These are phyloP conservation scores for Brienomyrus longianalis DNA, from an alignment of 2,113 vertebrate species.

Conservation along the genomic window DNA sequence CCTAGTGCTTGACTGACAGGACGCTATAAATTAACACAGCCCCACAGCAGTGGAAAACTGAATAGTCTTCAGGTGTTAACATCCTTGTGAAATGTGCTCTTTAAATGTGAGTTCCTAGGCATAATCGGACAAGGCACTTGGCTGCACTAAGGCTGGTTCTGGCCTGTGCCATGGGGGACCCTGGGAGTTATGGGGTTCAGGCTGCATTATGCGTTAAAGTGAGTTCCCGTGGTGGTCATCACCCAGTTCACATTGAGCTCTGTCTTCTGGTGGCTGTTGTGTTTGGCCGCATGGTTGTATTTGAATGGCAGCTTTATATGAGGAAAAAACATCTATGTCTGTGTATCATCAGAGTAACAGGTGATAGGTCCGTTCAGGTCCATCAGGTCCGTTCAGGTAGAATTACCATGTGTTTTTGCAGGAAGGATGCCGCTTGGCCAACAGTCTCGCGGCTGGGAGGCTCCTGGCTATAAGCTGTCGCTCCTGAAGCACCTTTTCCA, in stretches of 20 bases:
- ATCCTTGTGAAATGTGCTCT: constrained; percentile 31
- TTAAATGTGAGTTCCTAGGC: constrained; percentile 30
- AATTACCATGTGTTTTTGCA: background rate
- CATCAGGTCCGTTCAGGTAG: background rate
- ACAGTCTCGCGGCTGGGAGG: background rate
- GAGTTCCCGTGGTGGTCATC: constrained; percentile 31
- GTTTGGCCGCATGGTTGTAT: constrained; percentile 38
- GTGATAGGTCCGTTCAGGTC: background rate
- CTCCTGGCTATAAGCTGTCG: background rate
- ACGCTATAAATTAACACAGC: constrained; percentile 34
- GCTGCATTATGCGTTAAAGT: constrained; percentile 41
- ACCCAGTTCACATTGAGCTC: constrained; percentile 36
- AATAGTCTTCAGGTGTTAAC: constrained; percentile 37
- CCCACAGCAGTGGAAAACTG: constrained; percentile 30
- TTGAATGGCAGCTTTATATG: constrained; percentile 38
- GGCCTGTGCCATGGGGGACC: constrained; percentile 28
- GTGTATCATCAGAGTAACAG: constrained; percentile 36
- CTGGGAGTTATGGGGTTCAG: constrained; percentile 38
- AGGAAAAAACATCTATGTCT: constrained; percentile 35
- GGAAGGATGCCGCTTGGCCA: background rate
- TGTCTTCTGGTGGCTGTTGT: constrained; percentile 37
- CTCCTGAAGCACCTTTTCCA: background rate
- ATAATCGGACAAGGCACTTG: constrained; percentile 32
- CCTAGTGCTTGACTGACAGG: constrained; percentile 26
- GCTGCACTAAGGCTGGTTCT: constrained; percentile 28